Base-by-base conservation (phyloP, 2,888 invertebrate species). In the Drosophila buzzatii region DNA sequence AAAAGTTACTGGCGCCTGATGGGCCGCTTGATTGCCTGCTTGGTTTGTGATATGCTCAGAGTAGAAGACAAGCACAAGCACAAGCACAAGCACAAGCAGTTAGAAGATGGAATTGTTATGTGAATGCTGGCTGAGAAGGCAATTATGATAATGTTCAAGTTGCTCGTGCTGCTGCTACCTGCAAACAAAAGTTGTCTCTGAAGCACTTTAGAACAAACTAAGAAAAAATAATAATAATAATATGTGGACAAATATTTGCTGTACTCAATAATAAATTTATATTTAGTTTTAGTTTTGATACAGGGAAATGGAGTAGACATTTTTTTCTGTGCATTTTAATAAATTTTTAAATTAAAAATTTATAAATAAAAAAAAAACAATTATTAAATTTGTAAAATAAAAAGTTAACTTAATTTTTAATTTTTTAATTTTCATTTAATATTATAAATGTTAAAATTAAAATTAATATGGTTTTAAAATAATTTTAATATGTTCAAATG, bases 61-160 rank as follows among this genome's bases (percentile, higher is more conserved):
- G 41, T 52, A 67, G 58, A 64, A 39, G 39, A 39, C 57, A 66
- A 67, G 49, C 52, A 53, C 49, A 67, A 66, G 49, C 52, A 9
- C 56, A 66, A 66, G 49, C 52, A 51, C 44, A 70, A 66, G 51
- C 53, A 44, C 45, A 70, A 77, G 68, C 64, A 68, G 69, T 72
- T 65, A 56, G 61, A 44, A 61, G 65, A 71, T 69, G 64, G 45
- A 57, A 61, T 55, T 71, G 57, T 55, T 73, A 31, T 62, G 47
- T 64, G 58, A 47, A 8, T 64, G 65, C 52, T 52, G 65, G 55
- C 72, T 67, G 61, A 52, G 72, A 59, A 73, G 80, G 70, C 80
- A 80, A 81, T 81, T 81, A 81, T 80, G 74, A 70, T 81, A 81
- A 80, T 81, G 77, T 51, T 61, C 61, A 75, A 81, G 80, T 77